phyloP scores from a whole-genome alignment of 2,113 vertebrate genomes.

The Protobothrops flavoviridis region DNA sequence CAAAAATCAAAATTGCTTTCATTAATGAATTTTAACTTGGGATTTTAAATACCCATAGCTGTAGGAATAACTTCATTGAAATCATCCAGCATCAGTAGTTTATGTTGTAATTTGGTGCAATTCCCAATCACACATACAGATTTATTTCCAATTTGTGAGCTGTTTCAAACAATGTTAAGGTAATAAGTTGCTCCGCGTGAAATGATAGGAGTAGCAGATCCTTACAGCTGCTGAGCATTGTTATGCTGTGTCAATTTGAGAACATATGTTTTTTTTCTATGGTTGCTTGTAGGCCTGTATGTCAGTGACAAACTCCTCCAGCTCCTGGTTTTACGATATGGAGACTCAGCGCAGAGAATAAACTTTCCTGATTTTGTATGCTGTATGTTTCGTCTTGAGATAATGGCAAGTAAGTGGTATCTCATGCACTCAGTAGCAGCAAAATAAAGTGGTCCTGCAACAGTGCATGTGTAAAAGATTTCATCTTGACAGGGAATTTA shows the following conservation, averaged over 20 bases:
- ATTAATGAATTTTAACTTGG: background rate
- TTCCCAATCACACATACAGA: background rate
- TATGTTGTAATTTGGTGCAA: background rate
- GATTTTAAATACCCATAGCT: too few relatives aligned
- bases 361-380: slow-evolving; percentile 67
- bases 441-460: background rate
- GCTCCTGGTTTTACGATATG: slow-evolving; percentile 63
- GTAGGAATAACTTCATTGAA: background rate
- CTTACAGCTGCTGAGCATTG: background rate
- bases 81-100: background rate
- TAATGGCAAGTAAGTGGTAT: slow-evolving; percentile 67
- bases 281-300: slow-evolving; percentile 54
- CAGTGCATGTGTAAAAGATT: background rate
- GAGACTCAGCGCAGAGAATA: slow-evolving; percentile 5
- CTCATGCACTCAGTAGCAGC: background rate
- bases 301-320: slow-evolving; percentile 21
- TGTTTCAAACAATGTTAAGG: background rate
- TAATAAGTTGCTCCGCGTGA: background rate
- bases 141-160: background rate
- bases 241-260: background rate
- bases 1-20: background rate
- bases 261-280: background rate
- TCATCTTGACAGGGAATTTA: background rate
- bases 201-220: background rate
- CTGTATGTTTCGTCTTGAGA: slow-evolving; percentile 71